Conservation (phyloP, 2,888 invertebrate genomes). For the Ochlodes sylvanus region DNA sequence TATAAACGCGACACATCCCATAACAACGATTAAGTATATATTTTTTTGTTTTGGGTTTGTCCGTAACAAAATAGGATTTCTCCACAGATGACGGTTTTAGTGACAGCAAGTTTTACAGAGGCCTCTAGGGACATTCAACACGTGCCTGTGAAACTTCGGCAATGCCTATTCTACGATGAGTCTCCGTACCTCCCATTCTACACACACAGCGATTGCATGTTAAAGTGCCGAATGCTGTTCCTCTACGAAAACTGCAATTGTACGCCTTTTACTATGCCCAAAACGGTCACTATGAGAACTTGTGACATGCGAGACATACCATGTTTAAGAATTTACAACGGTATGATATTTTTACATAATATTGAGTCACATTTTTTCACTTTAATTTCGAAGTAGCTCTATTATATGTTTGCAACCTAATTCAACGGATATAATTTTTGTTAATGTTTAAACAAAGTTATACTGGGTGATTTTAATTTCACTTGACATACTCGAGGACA, state of each 20-base stretch:
- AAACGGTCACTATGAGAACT: slow-evolving; percentile 62
- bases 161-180: slow-evolving; percentile 86
- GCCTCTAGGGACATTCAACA: slow-evolving; percentile 78
- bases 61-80: background rate
- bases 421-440: too few relatives aligned
- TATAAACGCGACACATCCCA: too few relatives aligned
- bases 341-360: slow-evolving; percentile 4
- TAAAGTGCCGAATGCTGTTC: slow-evolving; percentile 83
- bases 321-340: slow-evolving; percentile 73
- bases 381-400: too few relatives aligned
- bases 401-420: too few relatives aligned
- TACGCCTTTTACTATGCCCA: slow-evolving; percentile 84
- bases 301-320: slow-evolving; percentile 81
- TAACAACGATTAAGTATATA: too few relatives aligned
- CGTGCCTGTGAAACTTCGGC: slow-evolving; percentile 69
- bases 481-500: too few relatives aligned
- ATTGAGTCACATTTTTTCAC: background rate
- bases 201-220: slow-evolving; percentile 85
- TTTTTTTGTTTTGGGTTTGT: too few relatives aligned
- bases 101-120: slow-evolving; percentile 72
- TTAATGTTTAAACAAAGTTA: too few relatives aligned
- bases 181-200: slow-evolving; percentile 74
- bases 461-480: too few relatives aligned
- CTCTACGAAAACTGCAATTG: slow-evolving; percentile 81
- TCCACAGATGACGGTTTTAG: slow-evolving; percentile 70